These are phyloP conservation scores for Melanogrammus aeglefinus DNA, from an alignment of 2,797 vertebrate genomes.

Conservation along the genomic window DNA sequence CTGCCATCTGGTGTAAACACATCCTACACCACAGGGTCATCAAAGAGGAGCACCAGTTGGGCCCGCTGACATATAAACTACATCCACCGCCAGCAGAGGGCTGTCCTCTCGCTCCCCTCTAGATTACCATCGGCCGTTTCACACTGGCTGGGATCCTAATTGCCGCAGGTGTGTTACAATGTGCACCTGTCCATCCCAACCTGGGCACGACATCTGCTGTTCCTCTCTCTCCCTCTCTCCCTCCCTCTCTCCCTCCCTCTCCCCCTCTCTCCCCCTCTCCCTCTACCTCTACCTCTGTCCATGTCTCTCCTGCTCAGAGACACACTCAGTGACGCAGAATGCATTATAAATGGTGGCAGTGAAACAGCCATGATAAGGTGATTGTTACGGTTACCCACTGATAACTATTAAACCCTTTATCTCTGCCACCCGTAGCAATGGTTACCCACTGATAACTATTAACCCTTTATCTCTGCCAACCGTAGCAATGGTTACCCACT, in stretches of 20 bases:
- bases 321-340: neutral
- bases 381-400: too few species aligned
- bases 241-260: neutral
- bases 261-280: neutral
- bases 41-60: neutral
- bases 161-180: neutral
- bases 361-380: neutral
- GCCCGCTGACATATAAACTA: neutral
- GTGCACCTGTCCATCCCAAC: constrained; percentile 6
- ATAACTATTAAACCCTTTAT: too few species aligned
- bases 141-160: neutral
- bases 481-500: too few species aligned
- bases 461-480: too few species aligned
- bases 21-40: neutral
- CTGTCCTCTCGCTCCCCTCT: neutral
- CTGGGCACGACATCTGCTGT: constrained; percentile 2
- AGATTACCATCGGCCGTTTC: neutral
- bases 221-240: too few species aligned
- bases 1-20: constrained; percentile 1
- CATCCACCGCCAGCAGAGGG: too few species aligned
- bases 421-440: too few species aligned
- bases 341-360: neutral
- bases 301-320: too few species aligned
- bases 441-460: too few species aligned
- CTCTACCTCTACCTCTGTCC: neutral